Evolutionary conservation across 2,888 invertebrate genomes (phyloP).

Genomic region (Xestia c-nigrum): DNA sequence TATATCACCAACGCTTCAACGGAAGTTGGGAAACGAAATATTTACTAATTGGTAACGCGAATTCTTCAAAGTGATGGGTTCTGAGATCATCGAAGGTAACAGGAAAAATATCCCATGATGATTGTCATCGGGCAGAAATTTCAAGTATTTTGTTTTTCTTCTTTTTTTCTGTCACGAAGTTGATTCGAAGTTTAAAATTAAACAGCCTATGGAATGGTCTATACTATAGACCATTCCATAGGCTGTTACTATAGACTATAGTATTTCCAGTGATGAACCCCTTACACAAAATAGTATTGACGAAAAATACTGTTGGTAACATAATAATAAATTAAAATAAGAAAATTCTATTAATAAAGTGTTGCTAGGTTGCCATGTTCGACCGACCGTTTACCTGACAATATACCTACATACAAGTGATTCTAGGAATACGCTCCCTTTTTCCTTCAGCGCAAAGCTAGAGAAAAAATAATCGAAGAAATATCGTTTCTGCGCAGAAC

Average conservation of each 20-base stretch:
- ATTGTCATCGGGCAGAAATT: slow-evolving; percentile 54
- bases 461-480: slow-evolving; percentile 26
- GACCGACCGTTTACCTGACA: slow-evolving; percentile 34
- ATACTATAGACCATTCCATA: background rate
- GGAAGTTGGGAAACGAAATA: slow-evolving; percentile 74
- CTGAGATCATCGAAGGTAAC: slow-evolving; percentile 62
- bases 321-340: background rate
- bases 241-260: too few species aligned
- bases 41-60: slow-evolving; percentile 69
- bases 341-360: background rate
- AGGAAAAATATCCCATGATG: slow-evolving; percentile 55
- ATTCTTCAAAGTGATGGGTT: slow-evolving; percentile 66
- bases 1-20: slow-evolving; percentile 68
- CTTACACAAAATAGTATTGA: slow-evolving; percentile 4
- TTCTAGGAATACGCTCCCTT: slow-evolving; percentile 39
- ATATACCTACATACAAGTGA: slow-evolving; percentile 13
- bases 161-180: slow-evolving; percentile 2
- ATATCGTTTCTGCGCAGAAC: slow-evolving; percentile 15
- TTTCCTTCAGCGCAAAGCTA: background rate
- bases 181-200: slow-evolving; percentile 33
- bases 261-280: background rate
- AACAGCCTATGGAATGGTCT: background rate
- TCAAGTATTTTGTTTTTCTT: slow-evolving; percentile 33
- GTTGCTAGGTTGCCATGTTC: slow-evolving; percentile 20
- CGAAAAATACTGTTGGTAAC: background rate